Evolutionary conservation across 1,140 invertebrate genomes (phyloP).

Genomic region (Geopemphigus sp.): DNA sequence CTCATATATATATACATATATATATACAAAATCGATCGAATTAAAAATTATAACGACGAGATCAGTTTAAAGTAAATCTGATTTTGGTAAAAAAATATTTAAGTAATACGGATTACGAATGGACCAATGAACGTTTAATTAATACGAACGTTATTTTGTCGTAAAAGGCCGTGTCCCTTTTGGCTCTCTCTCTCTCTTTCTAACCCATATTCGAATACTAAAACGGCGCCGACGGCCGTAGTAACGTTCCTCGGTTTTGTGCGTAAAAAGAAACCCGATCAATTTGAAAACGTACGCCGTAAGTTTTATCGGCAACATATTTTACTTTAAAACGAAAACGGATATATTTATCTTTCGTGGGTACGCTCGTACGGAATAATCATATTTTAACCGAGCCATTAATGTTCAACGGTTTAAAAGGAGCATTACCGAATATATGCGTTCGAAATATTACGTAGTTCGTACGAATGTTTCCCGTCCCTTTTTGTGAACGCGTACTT

Average conservation of each 20-base stretch:
- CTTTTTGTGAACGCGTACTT: background rate
- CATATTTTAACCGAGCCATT: background rate
- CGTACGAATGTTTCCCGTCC: background rate
- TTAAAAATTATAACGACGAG: too few species aligned
- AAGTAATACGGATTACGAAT: too few species aligned
- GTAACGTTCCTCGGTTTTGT: background rate
- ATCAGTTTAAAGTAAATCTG: too few species aligned
- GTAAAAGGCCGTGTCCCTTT: too few species aligned
- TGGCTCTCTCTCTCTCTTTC: too few species aligned
- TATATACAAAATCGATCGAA: too few species aligned
- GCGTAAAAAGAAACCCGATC: too few species aligned
- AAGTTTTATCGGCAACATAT: background rate
- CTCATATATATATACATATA: too few species aligned
- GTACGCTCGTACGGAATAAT: background rate
- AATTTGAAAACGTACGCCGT: too few species aligned
- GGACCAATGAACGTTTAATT: too few species aligned
- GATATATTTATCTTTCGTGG: background rate
- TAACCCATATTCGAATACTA: background rate
- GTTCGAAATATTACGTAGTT: background rate
- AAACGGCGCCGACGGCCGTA: background rate
- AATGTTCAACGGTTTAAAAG: conserved; percentile 18
- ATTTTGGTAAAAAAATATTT: too few species aligned
- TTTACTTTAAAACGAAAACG: background rate
- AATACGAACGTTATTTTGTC: too few species aligned
- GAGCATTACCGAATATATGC: background rate